Conservation (phyloP, 2,113 vertebrate species). For the Montifringilla adamsi region DNA sequence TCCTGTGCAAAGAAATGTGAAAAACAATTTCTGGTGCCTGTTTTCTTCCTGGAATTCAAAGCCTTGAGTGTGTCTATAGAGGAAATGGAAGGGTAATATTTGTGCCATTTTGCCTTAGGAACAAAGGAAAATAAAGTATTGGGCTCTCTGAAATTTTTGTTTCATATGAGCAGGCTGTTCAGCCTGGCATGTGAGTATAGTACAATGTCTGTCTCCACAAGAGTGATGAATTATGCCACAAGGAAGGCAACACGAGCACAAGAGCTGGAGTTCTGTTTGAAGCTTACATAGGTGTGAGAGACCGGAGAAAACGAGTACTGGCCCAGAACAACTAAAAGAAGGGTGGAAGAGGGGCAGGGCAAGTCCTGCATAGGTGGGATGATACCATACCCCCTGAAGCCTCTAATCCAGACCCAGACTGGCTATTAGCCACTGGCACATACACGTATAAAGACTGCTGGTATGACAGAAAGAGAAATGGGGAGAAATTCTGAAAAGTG, state of each 20-base stretch:
- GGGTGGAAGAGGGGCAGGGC: neutral
- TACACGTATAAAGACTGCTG: neutral
- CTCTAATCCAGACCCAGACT: neutral
- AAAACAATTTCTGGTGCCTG: neutral
- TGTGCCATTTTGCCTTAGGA: neutral
- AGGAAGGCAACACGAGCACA: neutral
- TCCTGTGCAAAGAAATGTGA: neutral
- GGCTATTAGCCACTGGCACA: neutral
- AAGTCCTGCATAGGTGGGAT: neutral
- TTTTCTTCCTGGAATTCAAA: neutral
- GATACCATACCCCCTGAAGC: neutral
- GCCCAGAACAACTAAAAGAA: neutral
- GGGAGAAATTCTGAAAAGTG: neutral
- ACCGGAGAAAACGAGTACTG: neutral
- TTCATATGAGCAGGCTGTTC: neutral
- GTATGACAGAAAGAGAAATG: neutral
- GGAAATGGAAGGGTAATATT: neutral
- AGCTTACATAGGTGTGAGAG: neutral
- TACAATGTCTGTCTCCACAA: neutral
- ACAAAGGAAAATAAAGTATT: neutral
- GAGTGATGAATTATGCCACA: neutral
- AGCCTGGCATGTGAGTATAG: neutral
- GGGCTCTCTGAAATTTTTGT: neutral
- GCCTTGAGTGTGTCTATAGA: neutral
- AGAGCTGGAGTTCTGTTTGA: neutral